Conservation (phyloP, 2,797 vertebrate genomes). For the Ptychadena robeensis region DNA sequence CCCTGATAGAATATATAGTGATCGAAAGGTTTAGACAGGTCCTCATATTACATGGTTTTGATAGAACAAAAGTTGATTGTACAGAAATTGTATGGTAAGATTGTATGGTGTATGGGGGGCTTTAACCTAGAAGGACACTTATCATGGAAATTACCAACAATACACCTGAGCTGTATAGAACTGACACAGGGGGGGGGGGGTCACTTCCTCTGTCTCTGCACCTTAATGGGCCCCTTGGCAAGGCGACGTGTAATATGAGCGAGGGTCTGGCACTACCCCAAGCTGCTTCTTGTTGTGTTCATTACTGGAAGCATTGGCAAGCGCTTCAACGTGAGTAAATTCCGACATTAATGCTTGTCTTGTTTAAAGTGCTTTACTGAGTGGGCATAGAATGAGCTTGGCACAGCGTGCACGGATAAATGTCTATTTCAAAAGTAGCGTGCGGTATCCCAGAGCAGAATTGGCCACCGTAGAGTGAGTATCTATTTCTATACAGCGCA, state of each 20-base stretch:
- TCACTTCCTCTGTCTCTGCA: conserved; percentile 21
- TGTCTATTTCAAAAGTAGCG: neutral
- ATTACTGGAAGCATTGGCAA: conserved; percentile 34
- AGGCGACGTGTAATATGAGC: conserved; percentile 35
- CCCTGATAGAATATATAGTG: no score
- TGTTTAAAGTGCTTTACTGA: neutral
- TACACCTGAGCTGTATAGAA: neutral
- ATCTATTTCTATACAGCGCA: neutral
- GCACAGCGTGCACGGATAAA: neutral
- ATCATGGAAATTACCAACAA: neutral
- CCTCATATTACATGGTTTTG: no score
- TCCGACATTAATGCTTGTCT: neutral
- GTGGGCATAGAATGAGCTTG: neutral
- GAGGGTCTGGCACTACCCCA: conserved; percentile 37
- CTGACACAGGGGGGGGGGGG: conserved; percentile 1
- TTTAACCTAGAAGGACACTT: neutral
- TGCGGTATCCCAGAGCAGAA: neutral
- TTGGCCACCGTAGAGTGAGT: neutral
- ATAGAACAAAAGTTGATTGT: no score
- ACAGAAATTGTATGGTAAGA: no score
- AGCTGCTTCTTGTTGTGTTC: conserved; percentile 30
- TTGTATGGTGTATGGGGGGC: no score
- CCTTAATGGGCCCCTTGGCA: conserved; percentile 52
- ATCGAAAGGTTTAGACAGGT: no score
- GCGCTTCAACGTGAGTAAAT: neutral